phyloP scores from a whole-genome alignment of 2,888 invertebrate genomes.

The Dione vanillae region DNA sequence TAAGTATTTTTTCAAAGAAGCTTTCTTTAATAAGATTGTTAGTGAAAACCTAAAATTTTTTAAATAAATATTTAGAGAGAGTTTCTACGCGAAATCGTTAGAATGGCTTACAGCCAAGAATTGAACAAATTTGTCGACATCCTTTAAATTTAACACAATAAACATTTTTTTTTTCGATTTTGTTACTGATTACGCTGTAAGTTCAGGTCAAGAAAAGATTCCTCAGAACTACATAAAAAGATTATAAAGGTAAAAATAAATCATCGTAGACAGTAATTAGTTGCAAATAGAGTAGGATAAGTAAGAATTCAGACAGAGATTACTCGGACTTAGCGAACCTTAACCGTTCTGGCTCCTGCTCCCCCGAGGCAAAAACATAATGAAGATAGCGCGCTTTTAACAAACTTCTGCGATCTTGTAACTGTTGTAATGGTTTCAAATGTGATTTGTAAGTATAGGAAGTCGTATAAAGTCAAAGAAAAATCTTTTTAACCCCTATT shows the following conservation, averaged over 20 bases:
- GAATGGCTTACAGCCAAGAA: conserved; percentile 5
- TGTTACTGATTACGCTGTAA: no score
- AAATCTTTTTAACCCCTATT: no score
- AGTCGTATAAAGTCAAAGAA: neutral
- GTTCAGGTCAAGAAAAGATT: no score
- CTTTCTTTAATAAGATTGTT: conserved; percentile 28
- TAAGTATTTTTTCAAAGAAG: neutral
- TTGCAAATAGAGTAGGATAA: conserved; percentile 24
- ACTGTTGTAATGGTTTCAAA: neutral
- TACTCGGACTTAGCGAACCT: conserved; percentile 19
- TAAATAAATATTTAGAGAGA: neutral
- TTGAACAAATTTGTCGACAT: neutral
- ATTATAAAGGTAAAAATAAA: no score
- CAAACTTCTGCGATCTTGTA: neutral
- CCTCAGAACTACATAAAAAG: no score
- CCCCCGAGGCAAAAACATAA: conserved; percentile 7
- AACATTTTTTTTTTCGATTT: no score
- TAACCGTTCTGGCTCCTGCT: neutral
- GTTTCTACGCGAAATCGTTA: neutral
- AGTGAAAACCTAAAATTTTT: conserved; percentile 6
- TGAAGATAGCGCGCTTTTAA: conserved; percentile 2
- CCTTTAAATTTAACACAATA: neutral
- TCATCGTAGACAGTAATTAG: neutral
- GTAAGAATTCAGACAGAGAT: conserved; percentile 18
- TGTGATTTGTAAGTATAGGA: neutral